Evolutionary conservation across 2,797 vertebrate genomes (phyloP).

Genomic region (Poecile montanus): DNA sequence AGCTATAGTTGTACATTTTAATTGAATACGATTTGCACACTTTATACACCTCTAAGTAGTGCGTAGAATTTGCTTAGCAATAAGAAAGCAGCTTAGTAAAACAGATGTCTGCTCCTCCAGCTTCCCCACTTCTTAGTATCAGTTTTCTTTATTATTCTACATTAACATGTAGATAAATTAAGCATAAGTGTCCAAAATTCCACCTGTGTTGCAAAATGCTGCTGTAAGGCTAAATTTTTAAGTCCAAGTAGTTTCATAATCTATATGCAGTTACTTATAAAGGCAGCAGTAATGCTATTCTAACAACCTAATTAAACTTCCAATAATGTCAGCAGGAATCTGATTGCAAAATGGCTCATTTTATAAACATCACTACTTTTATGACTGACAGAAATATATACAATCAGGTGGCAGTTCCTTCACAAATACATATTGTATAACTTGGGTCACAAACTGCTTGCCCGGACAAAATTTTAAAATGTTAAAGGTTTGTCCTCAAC

Average conservation of each 20-base stretch:
- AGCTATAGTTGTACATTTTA: slow-evolving; percentile 15
- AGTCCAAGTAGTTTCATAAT: slow-evolving; percentile 53
- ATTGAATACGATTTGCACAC: slow-evolving; percentile 41
- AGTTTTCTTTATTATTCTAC: slow-evolving; percentile 15
- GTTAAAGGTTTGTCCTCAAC: slow-evolving; percentile 2
- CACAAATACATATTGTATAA: slow-evolving; percentile 12
- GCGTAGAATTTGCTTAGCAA: background rate
- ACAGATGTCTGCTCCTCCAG: slow-evolving; percentile 41
- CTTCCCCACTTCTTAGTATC: background rate
- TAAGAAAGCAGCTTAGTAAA: slow-evolving; percentile 24
- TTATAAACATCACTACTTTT: slow-evolving; percentile 50
- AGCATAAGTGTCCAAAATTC: slow-evolving; percentile 40
- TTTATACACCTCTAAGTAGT: slow-evolving; percentile 10
- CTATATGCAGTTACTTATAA: slow-evolving; percentile 55
- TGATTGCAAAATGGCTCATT: slow-evolving; percentile 60
- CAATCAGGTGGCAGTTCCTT: slow-evolving; percentile 33
- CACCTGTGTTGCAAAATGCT: slow-evolving; percentile 52
- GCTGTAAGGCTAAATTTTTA: slow-evolving; percentile 46
- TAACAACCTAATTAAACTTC: slow-evolving; percentile 59
- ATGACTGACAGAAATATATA: slow-evolving; percentile 48
- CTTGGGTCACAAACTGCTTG: background rate
- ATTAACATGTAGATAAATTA: slow-evolving; percentile 55
- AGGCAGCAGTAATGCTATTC: slow-evolving; percentile 37
- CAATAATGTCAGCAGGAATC: slow-evolving; percentile 61
- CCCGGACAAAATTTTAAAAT: slow-evolving; percentile 1